Percentiles rank a stretch among this genome's conserved stretches.
These are phyloP conservation scores for Apoderus coryli DNA, from an alignment of 2,888 invertebrate genomes.

Conservation along the genomic window DNA sequence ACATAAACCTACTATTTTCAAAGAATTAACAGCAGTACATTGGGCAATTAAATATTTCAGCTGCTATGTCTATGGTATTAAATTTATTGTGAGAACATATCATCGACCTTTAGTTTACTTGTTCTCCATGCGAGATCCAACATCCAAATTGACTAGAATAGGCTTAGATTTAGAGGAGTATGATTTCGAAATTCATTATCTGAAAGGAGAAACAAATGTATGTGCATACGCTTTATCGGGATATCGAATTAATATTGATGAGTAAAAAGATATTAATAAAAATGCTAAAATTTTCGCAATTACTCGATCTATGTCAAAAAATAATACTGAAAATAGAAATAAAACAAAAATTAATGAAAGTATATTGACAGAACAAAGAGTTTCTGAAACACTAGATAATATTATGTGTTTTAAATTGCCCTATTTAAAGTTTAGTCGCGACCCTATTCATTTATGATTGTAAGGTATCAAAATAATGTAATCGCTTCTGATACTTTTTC, in stretches of 20 bases:
- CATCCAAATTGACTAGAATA: constrained; percentile 12
- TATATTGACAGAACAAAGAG: constrained; percentile 3
- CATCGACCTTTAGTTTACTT: constrained; percentile 13
- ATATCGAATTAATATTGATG: constrained; percentile 5
- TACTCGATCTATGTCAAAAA: constrained; percentile 4
- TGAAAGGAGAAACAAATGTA: constrained; percentile 7
- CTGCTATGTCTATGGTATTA: constrained; percentile 8
- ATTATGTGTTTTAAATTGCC: no score
- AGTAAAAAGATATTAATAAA: constrained; percentile 4
- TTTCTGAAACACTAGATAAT: no score
- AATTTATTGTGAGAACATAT: constrained; percentile 14
- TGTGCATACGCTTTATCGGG: constrained; percentile 8
- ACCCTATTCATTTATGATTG: no score
- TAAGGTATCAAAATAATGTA: no score
- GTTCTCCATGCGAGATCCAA: constrained; percentile 12
- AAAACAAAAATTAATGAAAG: constrained; percentile 5
- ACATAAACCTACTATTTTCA: not conserved
- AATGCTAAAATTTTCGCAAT: constrained; percentile 6
- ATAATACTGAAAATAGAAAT: not conserved
- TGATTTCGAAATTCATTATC: constrained; percentile 8
- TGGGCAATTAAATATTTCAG: constrained; percentile 10
- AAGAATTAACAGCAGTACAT: constrained; percentile 3
- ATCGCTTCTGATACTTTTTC: no score
- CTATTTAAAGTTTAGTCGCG: no score
- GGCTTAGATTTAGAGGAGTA: constrained; percentile 9